Base-by-base conservation (phyloP, 2,113 vertebrate genomes). In the Indicator maculatus region DNA sequence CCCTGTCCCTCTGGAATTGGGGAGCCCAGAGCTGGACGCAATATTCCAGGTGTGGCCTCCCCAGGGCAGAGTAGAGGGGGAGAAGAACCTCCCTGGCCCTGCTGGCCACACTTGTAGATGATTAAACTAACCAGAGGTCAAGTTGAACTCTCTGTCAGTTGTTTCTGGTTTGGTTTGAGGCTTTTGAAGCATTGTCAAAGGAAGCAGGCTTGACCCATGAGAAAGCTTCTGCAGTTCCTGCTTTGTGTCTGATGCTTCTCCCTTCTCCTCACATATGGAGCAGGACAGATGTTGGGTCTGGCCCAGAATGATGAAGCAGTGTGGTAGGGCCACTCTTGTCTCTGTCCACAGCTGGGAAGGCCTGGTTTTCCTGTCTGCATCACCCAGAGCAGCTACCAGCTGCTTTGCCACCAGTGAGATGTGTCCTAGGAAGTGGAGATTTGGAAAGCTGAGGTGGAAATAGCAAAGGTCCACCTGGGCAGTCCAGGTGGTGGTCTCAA, bases 171-270 rank as follows among this genome's bases (percentile, higher is more conserved):
- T 67, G 58, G 23, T 67, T 63, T 58, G 3, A 50, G 31, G 45
- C 36, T 27, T 81, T 81, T 77, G 70, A 90, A n/a, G 27, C 6
- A 6, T 20, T 58, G 44, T 8, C 70, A 38, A 66, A 74, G 14
- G 27, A 41, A 89, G 18, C 24, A 75, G 20, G 20, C 23, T 72
- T 93, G 76, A 90, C 9, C 16, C 26, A 14, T 39, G n/a, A 69
- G 71, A 78, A 38, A 38, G 11, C 55, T 84, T 61, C 67, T 88
- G n/a, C 21, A 58, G 2, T 11, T 80, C 4, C 1, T 52, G 8
- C 33, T 83, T 91, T 84, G 31, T 83, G 56, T 89, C 44, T 85
- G 85, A 21, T 4, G 23, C 39, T 69, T 76, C n/a, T 91, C 31
- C 33, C n/a, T 85, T 88, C 64, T 44, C 18, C 47, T 65, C 8